Base-by-base conservation (phyloP, 2,797 vertebrate species). In the Nyctalus aviator region DNA sequence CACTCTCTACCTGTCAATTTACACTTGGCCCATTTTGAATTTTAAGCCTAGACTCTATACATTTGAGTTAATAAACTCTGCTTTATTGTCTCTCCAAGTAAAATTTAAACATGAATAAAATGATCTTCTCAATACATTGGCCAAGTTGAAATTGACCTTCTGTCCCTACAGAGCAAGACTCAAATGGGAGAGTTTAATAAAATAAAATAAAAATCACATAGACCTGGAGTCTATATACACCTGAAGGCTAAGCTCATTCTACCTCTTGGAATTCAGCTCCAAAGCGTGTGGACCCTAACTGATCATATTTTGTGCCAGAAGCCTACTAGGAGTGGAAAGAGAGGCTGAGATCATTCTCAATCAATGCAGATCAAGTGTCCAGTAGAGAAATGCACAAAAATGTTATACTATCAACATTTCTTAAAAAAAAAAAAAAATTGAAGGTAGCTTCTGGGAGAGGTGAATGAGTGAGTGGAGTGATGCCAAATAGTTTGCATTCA, bases 81-180 rank as follows among this genome's bases (percentile, higher is more conserved):
- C 77, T 85, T 85, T 87, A 82, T 88, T 86, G 23, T 77, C 57
- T 91, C 53, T 88, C 17, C 8, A 68, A 77, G 57, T 41, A 79
- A 88, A 68, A 64, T 8, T 79, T 46, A 94, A 71, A 83, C 32
- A 72, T 18, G n/a, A 91, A 90, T n/a, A 35, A 64, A 92, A 69
- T 53, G 15, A 82, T 92, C 41, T 81, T 92, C 66, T 41, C 35
- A 77, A 73, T 23, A 23, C 25, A 46, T 18, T 27, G 44, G 3
- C 64, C 15, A 88, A 59, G 59, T 55, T 27, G 59, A 17, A 77
- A n/a, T 8, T 32, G 20, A 89, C 30, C 32, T 46, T 77, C n/a
- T 55, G 68, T 50, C 14, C 23, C 13, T 35, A 23, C 5, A 25
- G 35, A 86, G 15, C 18, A 95, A 90, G 76, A 91, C 57, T 53